These are phyloP conservation scores for Odocoileus hemionus DNA, from an alignment of 2,113 vertebrate species.

Conservation along the genomic window DNA sequence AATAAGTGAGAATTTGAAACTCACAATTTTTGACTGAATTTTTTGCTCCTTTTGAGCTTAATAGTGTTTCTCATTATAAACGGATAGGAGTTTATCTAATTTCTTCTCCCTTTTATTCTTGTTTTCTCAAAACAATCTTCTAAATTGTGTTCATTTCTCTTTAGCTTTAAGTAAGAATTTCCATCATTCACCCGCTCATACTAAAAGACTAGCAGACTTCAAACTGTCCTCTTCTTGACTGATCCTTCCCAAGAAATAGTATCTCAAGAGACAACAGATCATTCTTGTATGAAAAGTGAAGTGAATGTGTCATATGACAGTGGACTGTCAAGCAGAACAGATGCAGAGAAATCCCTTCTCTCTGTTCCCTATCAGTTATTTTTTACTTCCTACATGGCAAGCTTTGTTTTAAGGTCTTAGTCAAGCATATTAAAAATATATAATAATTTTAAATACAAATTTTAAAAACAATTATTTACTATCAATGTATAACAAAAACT, in stretches of 20 bases:
- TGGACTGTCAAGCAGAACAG: neutral
- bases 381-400: neutral
- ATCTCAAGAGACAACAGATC: conserved; percentile 49
- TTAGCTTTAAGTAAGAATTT: neutral
- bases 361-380: neutral
- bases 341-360: neutral
- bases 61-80: neutral
- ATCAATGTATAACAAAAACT: too few species aligned
- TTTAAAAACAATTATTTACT: neutral
- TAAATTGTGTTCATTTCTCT: neutral
- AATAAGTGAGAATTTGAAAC: neutral
- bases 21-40: neutral
- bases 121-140: neutral
- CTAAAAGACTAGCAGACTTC: neutral
- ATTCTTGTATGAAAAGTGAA: conserved; percentile 49
- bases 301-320: conserved; percentile 15
- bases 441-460: neutral
- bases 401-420: neutral
- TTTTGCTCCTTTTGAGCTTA: neutral
- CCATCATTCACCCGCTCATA: neutral
- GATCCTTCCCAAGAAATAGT: neutral
- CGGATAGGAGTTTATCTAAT: neutral
- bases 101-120: neutral
- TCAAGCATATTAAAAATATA: neutral
- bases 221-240: conserved; percentile 27